Evolutionary conservation across 2,888 invertebrate genomes (phyloP).

Genomic region (Eristalis arbustorum): DNA sequence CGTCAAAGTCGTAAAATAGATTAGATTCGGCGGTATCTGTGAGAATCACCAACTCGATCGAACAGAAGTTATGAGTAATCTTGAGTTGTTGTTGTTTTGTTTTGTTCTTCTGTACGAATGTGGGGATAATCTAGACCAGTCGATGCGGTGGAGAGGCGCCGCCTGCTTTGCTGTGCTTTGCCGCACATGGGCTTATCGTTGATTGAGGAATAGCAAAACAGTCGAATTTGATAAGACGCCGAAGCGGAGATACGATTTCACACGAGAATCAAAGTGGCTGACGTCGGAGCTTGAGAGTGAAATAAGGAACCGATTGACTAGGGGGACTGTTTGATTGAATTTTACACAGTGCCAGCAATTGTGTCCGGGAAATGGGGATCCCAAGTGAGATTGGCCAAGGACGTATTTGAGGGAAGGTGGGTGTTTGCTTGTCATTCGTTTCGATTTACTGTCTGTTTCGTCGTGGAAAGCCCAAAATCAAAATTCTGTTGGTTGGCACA

Average conservation of each 20-base stretch:
- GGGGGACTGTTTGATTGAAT: not conserved
- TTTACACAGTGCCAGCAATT: too few relatives aligned
- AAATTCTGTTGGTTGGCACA: too few relatives aligned
- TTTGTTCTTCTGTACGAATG: not conserved
- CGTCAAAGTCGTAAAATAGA: constrained; percentile 9
- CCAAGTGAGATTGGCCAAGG: too few relatives aligned
- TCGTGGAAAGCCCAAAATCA: too few relatives aligned
- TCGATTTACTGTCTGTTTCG: too few relatives aligned
- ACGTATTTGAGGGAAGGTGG: too few relatives aligned
- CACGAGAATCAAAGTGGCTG: not conserved
- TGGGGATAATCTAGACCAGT: not conserved
- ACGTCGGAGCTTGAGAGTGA: not conserved
- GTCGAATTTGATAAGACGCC: not conserved
- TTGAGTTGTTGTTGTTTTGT: not conserved
- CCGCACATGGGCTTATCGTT: not conserved
- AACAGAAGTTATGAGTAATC: constrained; percentile 6
- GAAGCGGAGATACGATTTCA: not conserved
- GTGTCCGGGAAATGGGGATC: too few relatives aligned
- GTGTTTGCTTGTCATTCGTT: too few relatives aligned
- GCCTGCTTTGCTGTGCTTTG: too few relatives aligned
- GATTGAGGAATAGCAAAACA: not conserved
- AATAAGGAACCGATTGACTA: not conserved
- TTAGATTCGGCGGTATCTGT: constrained; percentile 17
- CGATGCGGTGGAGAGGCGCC: not conserved
- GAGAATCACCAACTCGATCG: constrained; percentile 6